Evolutionary conservation across 2,113 vertebrate species (phyloP).

Genomic region (Macroglossus sobrinus): DNA sequence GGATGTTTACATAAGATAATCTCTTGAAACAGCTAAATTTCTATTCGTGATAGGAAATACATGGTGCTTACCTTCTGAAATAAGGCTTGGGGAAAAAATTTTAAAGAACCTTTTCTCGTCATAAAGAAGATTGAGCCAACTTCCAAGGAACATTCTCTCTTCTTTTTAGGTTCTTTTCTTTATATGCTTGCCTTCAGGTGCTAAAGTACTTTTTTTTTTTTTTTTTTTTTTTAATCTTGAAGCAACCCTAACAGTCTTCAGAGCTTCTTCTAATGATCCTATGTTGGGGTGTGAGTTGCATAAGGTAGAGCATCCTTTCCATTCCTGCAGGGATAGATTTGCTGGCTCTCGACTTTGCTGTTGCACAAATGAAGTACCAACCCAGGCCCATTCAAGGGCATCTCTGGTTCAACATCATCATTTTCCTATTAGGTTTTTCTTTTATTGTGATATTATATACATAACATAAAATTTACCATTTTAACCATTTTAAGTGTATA

Average conservation of each 20-base stretch:
- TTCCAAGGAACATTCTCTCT: background rate
- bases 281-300: background rate
- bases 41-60: background rate
- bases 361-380: background rate
- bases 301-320: constrained; percentile 44
- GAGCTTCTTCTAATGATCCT: background rate
- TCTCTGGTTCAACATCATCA: background rate
- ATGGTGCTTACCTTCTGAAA: constrained; percentile 36
- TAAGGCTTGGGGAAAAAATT: background rate
- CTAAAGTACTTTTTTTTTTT: background rate
- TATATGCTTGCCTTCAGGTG: background rate
- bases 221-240: background rate
- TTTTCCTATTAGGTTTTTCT: background rate
- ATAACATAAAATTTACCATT: background rate
- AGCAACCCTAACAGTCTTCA: background rate
- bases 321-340: constrained; percentile 29
- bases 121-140: constrained; percentile 7
- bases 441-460: background rate
- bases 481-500: background rate
- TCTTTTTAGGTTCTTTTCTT: background rate
- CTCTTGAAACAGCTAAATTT: background rate
- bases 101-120: background rate
- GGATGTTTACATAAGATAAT: background rate
- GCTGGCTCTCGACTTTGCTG: constrained; percentile 43
- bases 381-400: background rate